Base-by-base conservation (phyloP, 2,113 vertebrate species). In the Passerina amoena region DNA sequence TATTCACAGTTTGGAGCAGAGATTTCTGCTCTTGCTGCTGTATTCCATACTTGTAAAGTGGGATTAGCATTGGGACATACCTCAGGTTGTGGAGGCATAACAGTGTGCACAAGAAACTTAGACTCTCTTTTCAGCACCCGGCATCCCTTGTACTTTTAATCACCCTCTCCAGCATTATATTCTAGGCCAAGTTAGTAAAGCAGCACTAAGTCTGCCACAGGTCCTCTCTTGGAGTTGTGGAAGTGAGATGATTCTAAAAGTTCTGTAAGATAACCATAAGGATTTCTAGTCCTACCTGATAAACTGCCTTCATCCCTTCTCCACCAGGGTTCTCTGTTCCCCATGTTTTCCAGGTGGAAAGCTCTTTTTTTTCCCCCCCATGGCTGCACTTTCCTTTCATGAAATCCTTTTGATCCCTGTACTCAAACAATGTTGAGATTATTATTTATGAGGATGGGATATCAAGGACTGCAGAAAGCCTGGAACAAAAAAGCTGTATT, bases 321-420 rank as follows among this genome's bases (percentile, higher is more conserved):
- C 24, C 0, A 0, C 12, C 6, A 10, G 14, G 16, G 8, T 33
- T 61, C 9, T 82, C 64, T 84, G 16, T 76, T 61, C 33, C 54
- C 23, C 14, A 4, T n/a, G 12, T 56, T 86, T 77, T 88, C 40
- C 24, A 56, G 16, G 48, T 81, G 28, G n/a, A 61, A 92, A 88
- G 7, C 38, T 66, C 14, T 7, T 8, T 15, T 8, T 15, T 6
- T 2, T 0, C 5, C 5, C 27, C 4, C 3, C 60, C 6, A 6
- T 20, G 7, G 10, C 22, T 77, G 5, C 11, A 38, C 31, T 80
- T 76, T 44, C 31, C 61, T 82, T 72, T 86, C 20, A 78, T 72
- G 47, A 76, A 64, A 28, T 61, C 13, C 27, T 90, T 65, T 17
- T 65, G 22, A 66, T 64, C 12, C 72, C 37, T 84, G 40, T 80